Percentiles rank a stretch among this genome's conserved stretches.
Conservation (phyloP, 2,113 vertebrate species). For the Pluvialis apricaria region DNA sequence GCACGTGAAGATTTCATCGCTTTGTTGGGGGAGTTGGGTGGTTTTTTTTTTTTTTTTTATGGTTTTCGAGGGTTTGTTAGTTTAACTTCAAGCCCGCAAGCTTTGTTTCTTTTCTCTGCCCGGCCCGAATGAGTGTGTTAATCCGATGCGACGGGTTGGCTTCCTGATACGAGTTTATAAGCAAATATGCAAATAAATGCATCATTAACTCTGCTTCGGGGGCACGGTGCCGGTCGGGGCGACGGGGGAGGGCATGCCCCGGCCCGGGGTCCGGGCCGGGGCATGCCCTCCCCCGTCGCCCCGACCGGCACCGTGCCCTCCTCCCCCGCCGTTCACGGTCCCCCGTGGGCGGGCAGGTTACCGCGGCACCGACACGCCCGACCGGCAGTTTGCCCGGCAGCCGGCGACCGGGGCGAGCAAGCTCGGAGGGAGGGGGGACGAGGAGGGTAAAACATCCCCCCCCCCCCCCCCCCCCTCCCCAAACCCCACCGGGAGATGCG, state of each 20-base stretch:
- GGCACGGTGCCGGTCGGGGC: no score
- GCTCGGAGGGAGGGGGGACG: no score
- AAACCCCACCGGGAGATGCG: conserved; percentile 33
- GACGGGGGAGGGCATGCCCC: background rate
- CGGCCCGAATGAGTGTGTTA: background rate
- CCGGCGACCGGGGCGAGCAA: background rate
- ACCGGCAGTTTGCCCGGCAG: background rate
- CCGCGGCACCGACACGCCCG: background rate
- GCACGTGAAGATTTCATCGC: no score
- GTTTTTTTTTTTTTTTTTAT: no score
- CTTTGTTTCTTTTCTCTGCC: background rate
- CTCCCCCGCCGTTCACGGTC: no score
- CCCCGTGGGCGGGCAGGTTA: background rate
- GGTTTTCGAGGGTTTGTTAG: no score
- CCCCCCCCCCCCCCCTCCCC: no score
- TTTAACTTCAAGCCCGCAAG: no score
- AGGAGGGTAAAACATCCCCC: background rate
- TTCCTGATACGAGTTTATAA: background rate
- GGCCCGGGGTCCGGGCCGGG: no score
- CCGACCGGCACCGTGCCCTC: background rate
- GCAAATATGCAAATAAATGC: background rate
- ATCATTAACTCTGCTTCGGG: background rate
- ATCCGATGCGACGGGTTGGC: background rate
- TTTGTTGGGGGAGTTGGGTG: no score
- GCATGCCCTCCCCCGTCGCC: background rate